These are phyloP conservation scores for Cephalophus harveyi DNA, from an alignment of 2,113 vertebrate genomes.

Conservation along the genomic window DNA sequence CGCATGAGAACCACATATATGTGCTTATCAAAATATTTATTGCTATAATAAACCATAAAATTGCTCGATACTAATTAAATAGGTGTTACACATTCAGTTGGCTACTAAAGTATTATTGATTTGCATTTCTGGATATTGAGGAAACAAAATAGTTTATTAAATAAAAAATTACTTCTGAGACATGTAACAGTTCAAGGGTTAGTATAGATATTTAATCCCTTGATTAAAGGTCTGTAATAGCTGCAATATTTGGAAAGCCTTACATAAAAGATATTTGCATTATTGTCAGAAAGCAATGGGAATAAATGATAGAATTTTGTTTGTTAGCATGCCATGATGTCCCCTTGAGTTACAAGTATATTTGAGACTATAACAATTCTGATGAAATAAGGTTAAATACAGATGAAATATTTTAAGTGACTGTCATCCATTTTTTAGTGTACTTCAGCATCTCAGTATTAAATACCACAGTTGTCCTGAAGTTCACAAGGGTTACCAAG, in stretches of 20 bases:
- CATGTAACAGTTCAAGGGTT: background rate
- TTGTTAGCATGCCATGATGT: background rate
- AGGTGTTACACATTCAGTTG: background rate
- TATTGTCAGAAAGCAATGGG: background rate
- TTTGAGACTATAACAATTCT: background rate
- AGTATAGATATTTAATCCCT: background rate
- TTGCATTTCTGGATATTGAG: background rate
- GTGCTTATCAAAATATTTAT: conserved; percentile 6
- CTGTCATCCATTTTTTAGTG: background rate
- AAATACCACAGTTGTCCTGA: background rate
- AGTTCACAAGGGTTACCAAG: background rate
- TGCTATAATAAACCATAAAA: conserved; percentile 29
- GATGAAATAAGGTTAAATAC: background rate
- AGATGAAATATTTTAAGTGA: background rate
- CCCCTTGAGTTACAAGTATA: background rate
- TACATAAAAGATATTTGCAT: background rate
- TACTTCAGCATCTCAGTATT: background rate
- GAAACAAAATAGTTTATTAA: conserved; percentile 3
- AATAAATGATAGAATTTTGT: conserved; percentile 16
- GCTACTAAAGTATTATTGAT: background rate
- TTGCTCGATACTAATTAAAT: background rate
- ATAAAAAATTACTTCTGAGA: conserved; percentile 22
- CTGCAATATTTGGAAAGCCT: background rate
- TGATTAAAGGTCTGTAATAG: background rate
- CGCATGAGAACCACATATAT: background rate